Evolutionary conservation across 2,797 vertebrate species (phyloP).

Genomic region (Philypnodon macrostomus): DNA sequence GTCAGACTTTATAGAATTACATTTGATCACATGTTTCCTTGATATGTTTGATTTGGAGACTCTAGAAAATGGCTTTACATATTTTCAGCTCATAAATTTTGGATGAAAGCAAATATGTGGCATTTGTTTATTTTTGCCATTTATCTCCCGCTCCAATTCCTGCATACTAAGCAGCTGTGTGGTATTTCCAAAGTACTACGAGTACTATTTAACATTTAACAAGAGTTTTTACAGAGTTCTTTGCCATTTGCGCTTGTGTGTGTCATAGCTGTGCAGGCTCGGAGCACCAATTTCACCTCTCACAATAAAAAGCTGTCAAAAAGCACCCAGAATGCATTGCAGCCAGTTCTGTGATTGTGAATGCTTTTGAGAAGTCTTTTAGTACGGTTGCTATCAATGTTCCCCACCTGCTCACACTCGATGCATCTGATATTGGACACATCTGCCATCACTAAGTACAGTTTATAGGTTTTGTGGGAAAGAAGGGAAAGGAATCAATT

Average conservation of each 20-base stretch:
- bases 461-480: background rate
- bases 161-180: no score
- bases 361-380: background rate
- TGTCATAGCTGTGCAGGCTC: background rate
- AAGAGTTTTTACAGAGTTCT: background rate
- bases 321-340: slow-evolving; percentile 3
- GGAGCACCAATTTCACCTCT: background rate
- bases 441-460: background rate
- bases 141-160: no score
- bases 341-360: background rate
- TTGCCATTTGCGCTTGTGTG: background rate
- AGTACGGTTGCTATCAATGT: background rate
- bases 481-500: background rate
- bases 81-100: no score
- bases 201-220: slow-evolving; percentile 4
- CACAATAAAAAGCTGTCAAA: slow-evolving; percentile 6
- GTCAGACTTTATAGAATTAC: no score
- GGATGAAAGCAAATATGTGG: no score
- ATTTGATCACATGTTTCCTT: no score
- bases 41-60: no score
- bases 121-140: no score
- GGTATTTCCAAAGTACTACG: no score
- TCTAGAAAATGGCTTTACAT: no score
- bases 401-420: background rate
- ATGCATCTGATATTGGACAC: background rate